Percentiles rank a stretch among this genome's conserved stretches.
Evolutionary conservation across 1,140 invertebrate species (phyloP).

Genomic region (Oppia nitens): DNA sequence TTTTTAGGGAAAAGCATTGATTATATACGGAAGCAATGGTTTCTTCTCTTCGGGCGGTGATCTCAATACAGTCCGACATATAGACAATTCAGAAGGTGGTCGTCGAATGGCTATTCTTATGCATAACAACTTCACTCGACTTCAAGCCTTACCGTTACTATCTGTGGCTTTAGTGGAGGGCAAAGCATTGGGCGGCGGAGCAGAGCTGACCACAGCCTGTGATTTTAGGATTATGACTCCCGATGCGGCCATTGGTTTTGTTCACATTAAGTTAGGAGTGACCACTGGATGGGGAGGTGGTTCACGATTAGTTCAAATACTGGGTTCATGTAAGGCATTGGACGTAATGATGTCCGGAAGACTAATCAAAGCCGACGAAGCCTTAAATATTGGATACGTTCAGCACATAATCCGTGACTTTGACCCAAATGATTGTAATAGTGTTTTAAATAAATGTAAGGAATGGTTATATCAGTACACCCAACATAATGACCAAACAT

Average conservation of each 20-base stretch:
- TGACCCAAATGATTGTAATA: conserved; percentile 4
- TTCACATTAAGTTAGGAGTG: conserved; percentile 41
- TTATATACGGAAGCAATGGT: conserved; percentile 8
- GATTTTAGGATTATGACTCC: conserved; percentile 36
- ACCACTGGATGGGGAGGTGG: conserved; percentile 40
- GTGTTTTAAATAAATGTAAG: not conserved
- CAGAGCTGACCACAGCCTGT: conserved; percentile 38
- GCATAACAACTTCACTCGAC: conserved; percentile 8
- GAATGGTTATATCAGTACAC: not conserved
- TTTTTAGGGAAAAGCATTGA: conserved; percentile 6
- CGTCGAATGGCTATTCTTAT: conserved; percentile 1
- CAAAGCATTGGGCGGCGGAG: conserved; percentile 39
- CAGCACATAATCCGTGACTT: conserved; percentile 24
- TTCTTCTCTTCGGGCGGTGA: conserved; percentile 13
- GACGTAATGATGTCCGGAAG: conserved; percentile 31
- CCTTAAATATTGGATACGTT: conserved; percentile 28
- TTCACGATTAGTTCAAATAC: conserved; percentile 29
- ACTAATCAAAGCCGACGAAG: conserved; percentile 28
- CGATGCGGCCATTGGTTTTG: conserved; percentile 33
- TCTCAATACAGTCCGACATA: conserved; percentile 5
- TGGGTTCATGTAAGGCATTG: conserved; percentile 32
- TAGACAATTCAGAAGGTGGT: not conserved
- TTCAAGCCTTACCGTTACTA: conserved; percentile 21
- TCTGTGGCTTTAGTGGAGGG: conserved; percentile 38
- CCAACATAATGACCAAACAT: not conserved